Conservation (phyloP, 2,797 vertebrate species). For the Sebastes variabilis region DNA sequence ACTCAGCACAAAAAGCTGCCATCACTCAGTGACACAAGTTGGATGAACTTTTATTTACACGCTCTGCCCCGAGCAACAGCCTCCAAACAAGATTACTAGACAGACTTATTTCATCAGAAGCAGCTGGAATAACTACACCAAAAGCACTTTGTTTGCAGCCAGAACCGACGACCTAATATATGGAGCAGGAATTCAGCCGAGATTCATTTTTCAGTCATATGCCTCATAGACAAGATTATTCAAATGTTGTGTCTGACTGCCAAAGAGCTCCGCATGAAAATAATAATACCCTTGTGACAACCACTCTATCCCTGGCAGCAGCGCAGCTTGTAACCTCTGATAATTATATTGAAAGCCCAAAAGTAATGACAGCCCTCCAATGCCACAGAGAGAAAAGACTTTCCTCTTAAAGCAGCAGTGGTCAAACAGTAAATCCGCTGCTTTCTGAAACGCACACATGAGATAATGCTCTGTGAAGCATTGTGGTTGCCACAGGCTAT, state of each 20-base stretch:
- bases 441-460: conserved; percentile 70
- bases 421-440: conserved; percentile 70
- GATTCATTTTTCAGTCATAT: conserved; percentile 51
- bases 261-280: conserved; percentile 74
- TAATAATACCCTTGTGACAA: conserved; percentile 83
- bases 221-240: conserved; percentile 77
- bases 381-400: conserved; percentile 78
- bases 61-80: conserved; percentile 1
- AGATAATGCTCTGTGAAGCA: conserved; percentile 79
- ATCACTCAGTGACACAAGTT: neutral
- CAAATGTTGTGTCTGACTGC: conserved; percentile 75
- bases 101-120: conserved; percentile 4
- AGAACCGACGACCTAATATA: conserved; percentile 43
- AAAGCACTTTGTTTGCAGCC: conserved; percentile 43
- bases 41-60: conserved; percentile 28
- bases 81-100: conserved; percentile 10
- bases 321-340: conserved; percentile 76
- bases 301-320: conserved; percentile 78
- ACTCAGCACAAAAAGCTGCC: neutral
- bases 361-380: conserved; percentile 82
- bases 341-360: conserved; percentile 80
- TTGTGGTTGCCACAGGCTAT: conserved; percentile 67
- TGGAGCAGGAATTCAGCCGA: conserved; percentile 40
- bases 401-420: conserved; percentile 78
- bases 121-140: conserved; percentile 33